These are phyloP conservation scores for Rhadina sibilatrix DNA, from an alignment of 2,113 vertebrate species.

Conservation along the genomic window DNA sequence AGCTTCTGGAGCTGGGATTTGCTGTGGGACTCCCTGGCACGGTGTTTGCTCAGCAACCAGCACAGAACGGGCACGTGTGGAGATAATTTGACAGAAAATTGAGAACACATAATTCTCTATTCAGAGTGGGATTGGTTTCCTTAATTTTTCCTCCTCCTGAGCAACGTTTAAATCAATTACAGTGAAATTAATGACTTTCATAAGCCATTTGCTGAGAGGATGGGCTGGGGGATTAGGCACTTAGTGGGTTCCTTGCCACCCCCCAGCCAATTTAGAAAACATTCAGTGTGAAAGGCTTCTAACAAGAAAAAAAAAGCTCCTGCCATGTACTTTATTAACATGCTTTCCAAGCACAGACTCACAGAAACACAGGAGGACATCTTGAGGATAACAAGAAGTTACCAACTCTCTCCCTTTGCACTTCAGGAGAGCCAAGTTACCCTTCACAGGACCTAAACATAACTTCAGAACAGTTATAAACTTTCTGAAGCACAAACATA, in stretches of 20 bases:
- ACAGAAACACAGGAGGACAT: background rate
- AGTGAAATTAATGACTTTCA: constrained; percentile 42
- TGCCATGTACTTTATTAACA: background rate
- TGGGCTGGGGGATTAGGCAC: constrained; percentile 1
- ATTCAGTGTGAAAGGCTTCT: background rate
- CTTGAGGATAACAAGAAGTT: background rate
- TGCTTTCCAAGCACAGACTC: background rate
- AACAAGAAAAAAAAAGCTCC: background rate
- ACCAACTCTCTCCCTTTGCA: background rate
- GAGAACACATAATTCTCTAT: background rate
- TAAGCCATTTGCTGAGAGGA: background rate
- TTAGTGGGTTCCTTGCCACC: background rate
- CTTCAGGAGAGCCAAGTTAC: background rate
- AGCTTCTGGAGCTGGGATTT: background rate
- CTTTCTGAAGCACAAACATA: background rate
- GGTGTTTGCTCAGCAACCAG: background rate
- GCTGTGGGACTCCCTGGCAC: background rate
- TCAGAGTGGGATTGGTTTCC: background rate
- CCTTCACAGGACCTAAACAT: background rate
- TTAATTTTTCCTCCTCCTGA: background rate
- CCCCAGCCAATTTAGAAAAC: background rate
- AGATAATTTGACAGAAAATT: background rate
- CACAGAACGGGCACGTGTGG: background rate
- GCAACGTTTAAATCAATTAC: constrained; percentile 28
- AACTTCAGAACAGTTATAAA: background rate